These are phyloP conservation scores for Arbacia lixula DNA, from an alignment of 53 echinoderm and acorn worm species.

Conservation along the genomic window DNA sequence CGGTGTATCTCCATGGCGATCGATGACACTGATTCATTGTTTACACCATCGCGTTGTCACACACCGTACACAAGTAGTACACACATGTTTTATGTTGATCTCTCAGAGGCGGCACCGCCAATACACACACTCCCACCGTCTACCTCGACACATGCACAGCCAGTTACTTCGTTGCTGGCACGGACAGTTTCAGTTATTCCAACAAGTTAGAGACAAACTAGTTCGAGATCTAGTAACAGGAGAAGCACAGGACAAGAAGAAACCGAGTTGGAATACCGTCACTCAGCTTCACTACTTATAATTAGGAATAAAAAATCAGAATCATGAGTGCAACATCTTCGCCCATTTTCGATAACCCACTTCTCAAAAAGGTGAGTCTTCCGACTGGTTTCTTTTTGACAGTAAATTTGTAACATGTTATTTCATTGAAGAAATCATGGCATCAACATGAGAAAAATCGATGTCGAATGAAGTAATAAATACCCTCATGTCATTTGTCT, in stretches of 20 bases:
- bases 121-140: neutral
- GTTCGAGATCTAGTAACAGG: too few relatives aligned
- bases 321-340: slow-evolving; percentile 14
- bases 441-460: too few relatives aligned
- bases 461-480: too few relatives aligned
- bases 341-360: slow-evolving; percentile 64
- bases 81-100: too few relatives aligned
- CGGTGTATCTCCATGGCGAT: slow-evolving; percentile 39
- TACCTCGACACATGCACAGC: too few relatives aligned
- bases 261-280: neutral
- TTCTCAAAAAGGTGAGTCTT: slow-evolving; percentile 72
- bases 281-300: neutral
- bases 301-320: neutral
- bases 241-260: neutral
- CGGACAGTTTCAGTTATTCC: too few relatives aligned
- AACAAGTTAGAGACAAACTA: too few relatives aligned
- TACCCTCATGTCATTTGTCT: too few relatives aligned
- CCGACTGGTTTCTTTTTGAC: neutral
- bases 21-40: neutral
- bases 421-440: too few relatives aligned
- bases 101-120: too few relatives aligned
- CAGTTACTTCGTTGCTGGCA: too few relatives aligned
- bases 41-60: neutral
- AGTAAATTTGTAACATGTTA: too few relatives aligned
- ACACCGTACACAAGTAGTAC: neutral